Evolutionary conservation across 1,140 invertebrate genomes (phyloP).

Genomic region (Diuraphis noxia): DNA sequence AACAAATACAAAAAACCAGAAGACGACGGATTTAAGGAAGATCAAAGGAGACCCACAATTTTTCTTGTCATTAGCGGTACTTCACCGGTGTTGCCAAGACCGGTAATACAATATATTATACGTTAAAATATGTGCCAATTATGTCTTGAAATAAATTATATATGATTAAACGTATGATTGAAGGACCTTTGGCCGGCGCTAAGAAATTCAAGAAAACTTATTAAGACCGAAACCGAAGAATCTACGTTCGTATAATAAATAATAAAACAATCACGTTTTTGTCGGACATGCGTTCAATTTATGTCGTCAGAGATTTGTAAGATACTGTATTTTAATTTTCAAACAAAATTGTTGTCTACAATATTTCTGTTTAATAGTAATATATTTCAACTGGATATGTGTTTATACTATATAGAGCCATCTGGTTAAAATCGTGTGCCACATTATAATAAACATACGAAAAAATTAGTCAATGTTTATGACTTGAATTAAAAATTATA

Average conservation of each 20-base stretch:
- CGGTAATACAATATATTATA: slow-evolving; percentile 23
- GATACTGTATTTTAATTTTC: background rate
- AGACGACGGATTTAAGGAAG: background rate
- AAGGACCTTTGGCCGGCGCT: background rate
- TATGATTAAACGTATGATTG: slow-evolving; percentile 27
- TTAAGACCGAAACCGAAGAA: background rate
- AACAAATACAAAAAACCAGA: background rate
- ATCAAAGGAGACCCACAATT: background rate
- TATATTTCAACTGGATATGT: background rate
- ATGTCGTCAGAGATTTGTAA: background rate
- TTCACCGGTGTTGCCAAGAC: slow-evolving; percentile 30
- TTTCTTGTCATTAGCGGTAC: slow-evolving; percentile 27
- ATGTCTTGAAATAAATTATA: slow-evolving; percentile 19
- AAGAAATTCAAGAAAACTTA: background rate
- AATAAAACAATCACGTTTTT: background rate
- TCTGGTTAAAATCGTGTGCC: background rate
- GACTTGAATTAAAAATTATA: background rate
- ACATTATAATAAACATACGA: background rate
- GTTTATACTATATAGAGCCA: too few relatives aligned
- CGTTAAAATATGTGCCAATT: slow-evolving; percentile 43
- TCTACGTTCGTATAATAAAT: background rate
- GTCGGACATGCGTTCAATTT: background rate
- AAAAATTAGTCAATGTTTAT: background rate
- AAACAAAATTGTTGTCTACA: background rate
- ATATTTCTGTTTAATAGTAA: background rate